These are phyloP conservation scores for Entelurus aequoreus DNA, from an alignment of 2,113 vertebrate species.

Conservation along the genomic window DNA sequence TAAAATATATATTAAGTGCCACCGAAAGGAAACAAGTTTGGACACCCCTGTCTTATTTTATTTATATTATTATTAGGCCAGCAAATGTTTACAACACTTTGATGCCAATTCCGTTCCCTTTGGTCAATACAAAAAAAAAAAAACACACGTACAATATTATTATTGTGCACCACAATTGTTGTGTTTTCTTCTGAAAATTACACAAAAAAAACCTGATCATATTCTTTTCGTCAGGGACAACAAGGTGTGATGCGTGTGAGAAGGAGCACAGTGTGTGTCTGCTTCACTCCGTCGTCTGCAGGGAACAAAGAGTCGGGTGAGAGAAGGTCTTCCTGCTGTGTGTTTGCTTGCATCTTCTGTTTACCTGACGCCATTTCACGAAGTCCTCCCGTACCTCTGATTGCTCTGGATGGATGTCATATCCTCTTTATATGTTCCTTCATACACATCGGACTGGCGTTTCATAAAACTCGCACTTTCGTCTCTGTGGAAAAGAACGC, in stretches of 20 bases:
- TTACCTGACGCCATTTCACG: conserved; percentile 40
- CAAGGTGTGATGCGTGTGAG: conserved; percentile 1
- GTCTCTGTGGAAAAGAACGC: conserved; percentile 24
- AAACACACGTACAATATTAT: not conserved
- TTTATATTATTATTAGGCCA: too few relatives aligned
- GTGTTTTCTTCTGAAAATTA: conserved; percentile 23
- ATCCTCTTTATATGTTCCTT: conserved; percentile 67
- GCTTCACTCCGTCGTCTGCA: conserved; percentile 45
- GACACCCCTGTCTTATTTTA: too few relatives aligned
- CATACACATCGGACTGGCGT: conserved; percentile 62
- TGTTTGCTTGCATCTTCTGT: not conserved
- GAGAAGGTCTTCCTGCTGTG: not conserved
- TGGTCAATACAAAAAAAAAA: too few relatives aligned
- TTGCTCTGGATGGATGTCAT: conserved; percentile 64
- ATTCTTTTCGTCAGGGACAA: conserved; percentile 18
- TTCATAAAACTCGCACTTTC: conserved; percentile 58
- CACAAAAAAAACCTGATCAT: not conserved
- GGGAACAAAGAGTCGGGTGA: conserved; percentile 18
- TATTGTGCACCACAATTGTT: not conserved
- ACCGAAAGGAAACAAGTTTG: too few relatives aligned
- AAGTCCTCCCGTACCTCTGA: conserved; percentile 52
- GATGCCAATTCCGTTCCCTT: too few relatives aligned
- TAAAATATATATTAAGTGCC: too few relatives aligned
- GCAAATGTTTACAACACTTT: too few relatives aligned
- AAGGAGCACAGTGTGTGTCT: not conserved